Percentiles rank a stretch among this genome's conserved stretches.
Conservation (phyloP, 2,797 vertebrate species). For the Crenuchus spilurus region DNA sequence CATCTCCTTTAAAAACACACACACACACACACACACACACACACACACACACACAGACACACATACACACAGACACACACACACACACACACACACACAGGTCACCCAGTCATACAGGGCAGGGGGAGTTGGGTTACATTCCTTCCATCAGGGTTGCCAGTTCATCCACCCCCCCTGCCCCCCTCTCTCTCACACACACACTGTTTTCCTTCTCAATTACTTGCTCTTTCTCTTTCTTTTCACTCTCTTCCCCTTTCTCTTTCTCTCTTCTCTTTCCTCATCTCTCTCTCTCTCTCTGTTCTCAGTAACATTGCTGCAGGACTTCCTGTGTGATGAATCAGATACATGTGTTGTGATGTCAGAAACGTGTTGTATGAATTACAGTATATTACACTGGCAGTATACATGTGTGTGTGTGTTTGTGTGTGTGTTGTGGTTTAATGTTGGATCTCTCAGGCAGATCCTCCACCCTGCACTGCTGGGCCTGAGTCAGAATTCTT, state of each 20-base stretch:
- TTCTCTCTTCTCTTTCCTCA: neutral
- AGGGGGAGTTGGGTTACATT: conserved; percentile 78
- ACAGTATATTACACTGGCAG: conserved; percentile 39
- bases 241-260: neutral
- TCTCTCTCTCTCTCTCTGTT: neutral
- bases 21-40: conserved; percentile 33
- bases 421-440: conserved; percentile 46
- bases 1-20: conserved; percentile 1
- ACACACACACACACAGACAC: conserved; percentile 34
- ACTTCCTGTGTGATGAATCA: neutral
- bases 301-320: neutral
- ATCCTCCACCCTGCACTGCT: conserved; percentile 49
- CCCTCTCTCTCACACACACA: no score
- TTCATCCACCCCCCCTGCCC: conserved; percentile 59
- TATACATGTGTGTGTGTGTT: conserved; percentile 17
- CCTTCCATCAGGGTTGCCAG: conserved; percentile 80
- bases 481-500: conserved; percentile 56
- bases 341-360: conserved; percentile 7
- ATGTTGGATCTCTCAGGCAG: conserved; percentile 39
- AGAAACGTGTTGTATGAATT: neutral
- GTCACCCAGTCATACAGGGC: conserved; percentile 54
- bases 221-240: neutral
- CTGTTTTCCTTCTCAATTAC: no score
- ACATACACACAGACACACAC: conserved; percentile 41
- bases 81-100: conserved; percentile 37